Evolutionary conservation across 2,113 vertebrate species (phyloP).

Genomic region (Hippocampus barbouri): DNA sequence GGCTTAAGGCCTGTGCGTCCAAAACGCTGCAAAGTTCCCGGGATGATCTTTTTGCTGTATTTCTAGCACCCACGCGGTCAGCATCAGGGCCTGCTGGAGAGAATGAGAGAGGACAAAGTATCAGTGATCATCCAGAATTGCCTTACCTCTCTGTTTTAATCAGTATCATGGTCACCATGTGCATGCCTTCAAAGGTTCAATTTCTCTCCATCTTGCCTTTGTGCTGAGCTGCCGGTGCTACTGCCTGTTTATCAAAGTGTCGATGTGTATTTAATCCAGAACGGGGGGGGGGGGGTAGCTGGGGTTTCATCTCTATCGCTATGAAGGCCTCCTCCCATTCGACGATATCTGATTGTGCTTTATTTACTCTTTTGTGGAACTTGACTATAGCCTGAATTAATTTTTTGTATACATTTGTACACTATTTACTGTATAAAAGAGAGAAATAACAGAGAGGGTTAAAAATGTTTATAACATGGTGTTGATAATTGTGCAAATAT

Average conservation of each 20-base stretch:
- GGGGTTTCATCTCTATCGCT: slow-evolving; percentile 51
- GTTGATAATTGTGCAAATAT: slow-evolving; percentile 94
- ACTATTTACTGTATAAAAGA: slow-evolving; percentile 81
- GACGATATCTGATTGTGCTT: slow-evolving; percentile 84
- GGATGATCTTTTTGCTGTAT: slow-evolving; percentile 54
- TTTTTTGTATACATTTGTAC: slow-evolving; percentile 99
- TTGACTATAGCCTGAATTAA: slow-evolving; percentile 82
- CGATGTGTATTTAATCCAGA: slow-evolving; percentile 56
- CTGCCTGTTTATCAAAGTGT: slow-evolving; percentile 64
- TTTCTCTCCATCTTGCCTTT: slow-evolving; percentile 47
- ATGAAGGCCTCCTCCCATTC: slow-evolving; percentile 53
- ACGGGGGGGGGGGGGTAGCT: background rate
- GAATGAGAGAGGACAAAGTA: slow-evolving; percentile 24
- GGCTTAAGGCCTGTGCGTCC: slow-evolving; percentile 37
- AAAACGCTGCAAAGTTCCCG: slow-evolving; percentile 63
- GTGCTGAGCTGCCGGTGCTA: slow-evolving; percentile 46
- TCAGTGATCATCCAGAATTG: slow-evolving; percentile 42
- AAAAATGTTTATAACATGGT: slow-evolving; percentile 92
- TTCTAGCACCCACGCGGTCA: slow-evolving; percentile 48
- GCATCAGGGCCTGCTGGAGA: slow-evolving; percentile 53
- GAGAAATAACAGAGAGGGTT: slow-evolving; percentile 55
- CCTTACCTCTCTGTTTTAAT: slow-evolving; percentile 41
- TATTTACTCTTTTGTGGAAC: slow-evolving; percentile 92
- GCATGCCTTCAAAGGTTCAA: slow-evolving; percentile 1
- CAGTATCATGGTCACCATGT: slow-evolving; percentile 18